phyloP scores from a whole-genome alignment of 1,140 invertebrate genomes.

The Nasonia longicornis region DNA sequence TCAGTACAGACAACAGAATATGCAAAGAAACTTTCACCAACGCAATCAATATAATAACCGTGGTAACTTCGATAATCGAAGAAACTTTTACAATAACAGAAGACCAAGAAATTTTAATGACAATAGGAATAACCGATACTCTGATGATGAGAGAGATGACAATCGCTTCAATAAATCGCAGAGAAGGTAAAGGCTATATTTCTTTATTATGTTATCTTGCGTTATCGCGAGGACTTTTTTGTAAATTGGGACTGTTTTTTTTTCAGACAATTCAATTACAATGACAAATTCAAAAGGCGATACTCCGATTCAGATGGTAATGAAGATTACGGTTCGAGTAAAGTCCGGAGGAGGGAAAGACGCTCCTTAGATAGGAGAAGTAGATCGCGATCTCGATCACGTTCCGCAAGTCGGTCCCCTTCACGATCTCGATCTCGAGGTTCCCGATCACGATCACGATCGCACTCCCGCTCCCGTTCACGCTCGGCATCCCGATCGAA shows the following conservation, averaged over 20 bases:
- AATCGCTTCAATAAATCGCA: slow-evolving; percentile 30
- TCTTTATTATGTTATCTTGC: background rate
- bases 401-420: slow-evolving; percentile 14
- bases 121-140: slow-evolving; percentile 33
- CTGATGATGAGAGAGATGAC: slow-evolving; percentile 29
- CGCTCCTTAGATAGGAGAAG: slow-evolving; percentile 23
- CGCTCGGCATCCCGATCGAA: background rate
- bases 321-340: slow-evolving; percentile 34
- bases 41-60: slow-evolving; percentile 42
- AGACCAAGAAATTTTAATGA: slow-evolving; percentile 44
- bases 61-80: slow-evolving; percentile 41
- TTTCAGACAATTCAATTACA: slow-evolving; percentile 32
- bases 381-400: slow-evolving; percentile 33
- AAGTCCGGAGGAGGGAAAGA: slow-evolving; percentile 33
- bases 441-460: slow-evolving; percentile 24
- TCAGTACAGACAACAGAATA: slow-evolving; percentile 16
- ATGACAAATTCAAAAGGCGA: slow-evolving; percentile 40
- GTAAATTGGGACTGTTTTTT: background rate
- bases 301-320: slow-evolving; percentile 36
- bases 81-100: slow-evolving; percentile 42
- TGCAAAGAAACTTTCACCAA: slow-evolving; percentile 35
- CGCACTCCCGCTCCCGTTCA: slow-evolving; percentile 23
- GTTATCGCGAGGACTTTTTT: background rate
- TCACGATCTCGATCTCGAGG: slow-evolving; percentile 17
- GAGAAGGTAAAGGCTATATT: slow-evolving; percentile 31